Evolutionary conservation across 2,113 vertebrate genomes (phyloP).

Genomic region (Corydoras maculifer): DNA sequence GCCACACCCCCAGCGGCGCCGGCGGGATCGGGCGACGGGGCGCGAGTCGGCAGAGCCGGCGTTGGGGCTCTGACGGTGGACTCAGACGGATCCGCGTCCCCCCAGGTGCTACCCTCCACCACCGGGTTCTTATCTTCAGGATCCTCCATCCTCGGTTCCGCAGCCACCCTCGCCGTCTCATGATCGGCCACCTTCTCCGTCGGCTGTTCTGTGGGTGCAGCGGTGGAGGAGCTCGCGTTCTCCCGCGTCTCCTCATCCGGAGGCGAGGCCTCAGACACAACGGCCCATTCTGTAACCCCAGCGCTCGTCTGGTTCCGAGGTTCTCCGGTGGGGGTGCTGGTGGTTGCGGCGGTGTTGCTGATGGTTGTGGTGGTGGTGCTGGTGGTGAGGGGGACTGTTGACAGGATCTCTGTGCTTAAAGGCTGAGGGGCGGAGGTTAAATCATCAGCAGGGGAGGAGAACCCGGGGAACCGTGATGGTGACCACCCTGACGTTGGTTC

Average conservation of each 20-base stretch:
- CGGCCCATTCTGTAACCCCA: slow-evolving; percentile 21
- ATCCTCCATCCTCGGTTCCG: slow-evolving; percentile 25
- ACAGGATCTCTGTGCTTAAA: not conserved
- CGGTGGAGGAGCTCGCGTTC: not conserved
- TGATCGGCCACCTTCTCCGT: not conserved
- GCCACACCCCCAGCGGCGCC: not conserved
- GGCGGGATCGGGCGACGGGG: not conserved
- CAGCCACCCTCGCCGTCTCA: slow-evolving; percentile 23
- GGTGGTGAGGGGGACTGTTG: not conserved
- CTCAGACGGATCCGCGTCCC: slow-evolving; percentile 11
- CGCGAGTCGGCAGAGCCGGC: not conserved
- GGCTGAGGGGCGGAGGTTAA: not conserved
- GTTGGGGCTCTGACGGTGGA: slow-evolving; percentile 1
- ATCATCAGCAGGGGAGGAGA: slow-evolving; percentile 11
- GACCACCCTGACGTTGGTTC: slow-evolving; percentile 26
- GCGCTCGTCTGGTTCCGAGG: too few relatives aligned
- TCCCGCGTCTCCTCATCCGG: not conserved
- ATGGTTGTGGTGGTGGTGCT: not conserved
- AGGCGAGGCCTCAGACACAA: slow-evolving; percentile 14
- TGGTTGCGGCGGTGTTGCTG: not conserved
- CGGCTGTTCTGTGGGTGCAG: slow-evolving; percentile 22
- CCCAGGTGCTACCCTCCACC: slow-evolving; percentile 53
- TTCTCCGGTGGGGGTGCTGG: not conserved
- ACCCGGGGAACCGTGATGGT: slow-evolving; percentile 6
- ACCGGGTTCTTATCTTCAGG: slow-evolving; percentile 49